Percentiles rank a stretch among this genome's conserved stretches.
Evolutionary conservation across 2,797 vertebrate genomes (phyloP).

Genomic region (Arvicola amphibius): DNA sequence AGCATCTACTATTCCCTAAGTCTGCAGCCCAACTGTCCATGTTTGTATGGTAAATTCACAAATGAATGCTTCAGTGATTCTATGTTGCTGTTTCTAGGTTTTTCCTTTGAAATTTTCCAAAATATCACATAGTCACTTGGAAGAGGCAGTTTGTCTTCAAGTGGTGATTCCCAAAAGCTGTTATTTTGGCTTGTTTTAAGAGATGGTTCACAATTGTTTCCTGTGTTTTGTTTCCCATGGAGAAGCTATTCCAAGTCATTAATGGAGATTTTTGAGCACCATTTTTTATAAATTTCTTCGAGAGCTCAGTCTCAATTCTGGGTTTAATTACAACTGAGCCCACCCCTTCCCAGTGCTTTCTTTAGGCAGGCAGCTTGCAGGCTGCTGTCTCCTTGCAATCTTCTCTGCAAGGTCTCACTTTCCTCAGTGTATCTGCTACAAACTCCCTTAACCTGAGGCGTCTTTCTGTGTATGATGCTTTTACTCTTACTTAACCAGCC

Average conservation of each 20-base stretch:
- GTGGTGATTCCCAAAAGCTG: background rate
- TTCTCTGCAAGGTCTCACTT: background rate
- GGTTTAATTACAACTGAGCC: background rate
- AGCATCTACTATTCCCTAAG: background rate
- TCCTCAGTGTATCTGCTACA: background rate
- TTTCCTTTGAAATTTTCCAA: background rate
- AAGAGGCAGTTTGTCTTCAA: background rate
- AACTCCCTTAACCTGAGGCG: background rate
- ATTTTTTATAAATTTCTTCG: background rate
- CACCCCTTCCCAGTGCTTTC: background rate
- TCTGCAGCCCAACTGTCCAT: background rate
- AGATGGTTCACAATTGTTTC: background rate
- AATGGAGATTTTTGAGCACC: background rate
- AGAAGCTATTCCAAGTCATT: background rate
- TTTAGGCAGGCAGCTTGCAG: background rate
- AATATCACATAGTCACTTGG: background rate
- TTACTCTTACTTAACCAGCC: background rate
- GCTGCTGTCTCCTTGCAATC: background rate
- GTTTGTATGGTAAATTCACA: background rate
- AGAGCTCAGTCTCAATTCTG: background rate
- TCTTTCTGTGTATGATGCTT: background rate
- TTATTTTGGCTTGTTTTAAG: background rate
- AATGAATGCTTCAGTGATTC: background rate
- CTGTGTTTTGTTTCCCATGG: background rate
- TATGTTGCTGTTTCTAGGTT: background rate